A percentile compares a stretch with the other conserved stretches of the same genome.
Evolutionary conservation across 2,888 invertebrate genomes (phyloP).

Genomic region (Drosophila kuntzei): DNA sequence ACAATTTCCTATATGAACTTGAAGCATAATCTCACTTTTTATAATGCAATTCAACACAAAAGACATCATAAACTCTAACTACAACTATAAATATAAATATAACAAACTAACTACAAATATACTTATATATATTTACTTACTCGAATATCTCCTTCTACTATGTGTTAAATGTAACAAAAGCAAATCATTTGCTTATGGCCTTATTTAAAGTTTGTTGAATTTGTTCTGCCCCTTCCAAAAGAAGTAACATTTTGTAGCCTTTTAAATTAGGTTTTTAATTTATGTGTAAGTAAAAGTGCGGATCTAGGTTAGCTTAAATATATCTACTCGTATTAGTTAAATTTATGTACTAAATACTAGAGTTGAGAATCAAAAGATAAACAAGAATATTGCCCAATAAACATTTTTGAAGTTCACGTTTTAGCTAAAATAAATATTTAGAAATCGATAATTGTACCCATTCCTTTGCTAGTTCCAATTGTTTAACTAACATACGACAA

Average conservation of each 20-base stretch:
- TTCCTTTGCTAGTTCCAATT: slow-evolving; percentile 58
- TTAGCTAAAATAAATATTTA: slow-evolving; percentile 66
- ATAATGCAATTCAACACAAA: slow-evolving; percentile 56
- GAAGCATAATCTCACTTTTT: slow-evolving; percentile 62
- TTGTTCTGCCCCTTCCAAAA: slow-evolving; percentile 56
- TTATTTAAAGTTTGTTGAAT: slow-evolving; percentile 70
- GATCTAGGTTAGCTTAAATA: slow-evolving; percentile 66
- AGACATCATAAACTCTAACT: slow-evolving; percentile 47
- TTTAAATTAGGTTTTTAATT: slow-evolving; percentile 66
- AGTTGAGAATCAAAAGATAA: slow-evolving; percentile 59
- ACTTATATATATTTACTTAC: slow-evolving; percentile 24
- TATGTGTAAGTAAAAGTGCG: slow-evolving; percentile 54
- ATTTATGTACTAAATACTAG: slow-evolving; percentile 53
- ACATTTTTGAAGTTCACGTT: slow-evolving; percentile 30
- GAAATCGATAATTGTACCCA: slow-evolving; percentile 29
- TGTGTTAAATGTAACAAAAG: slow-evolving; percentile 59
- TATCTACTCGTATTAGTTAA: slow-evolving; percentile 57
- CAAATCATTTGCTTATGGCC: slow-evolving; percentile 64
- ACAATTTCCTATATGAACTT: slow-evolving; percentile 56
- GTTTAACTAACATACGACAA: slow-evolving; percentile 43
- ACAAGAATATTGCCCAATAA: slow-evolving; percentile 30
- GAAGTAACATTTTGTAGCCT: slow-evolving; percentile 56
- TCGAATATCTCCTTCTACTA: slow-evolving; percentile 33
- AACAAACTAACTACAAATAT: slow-evolving; percentile 23
- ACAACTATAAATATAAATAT: slow-evolving; percentile 33